Evolutionary conservation across 2,797 vertebrate genomes (phyloP), one percentile per base, ranked within the genome.

Genomic region (Centropyge bicolor): DNA sequence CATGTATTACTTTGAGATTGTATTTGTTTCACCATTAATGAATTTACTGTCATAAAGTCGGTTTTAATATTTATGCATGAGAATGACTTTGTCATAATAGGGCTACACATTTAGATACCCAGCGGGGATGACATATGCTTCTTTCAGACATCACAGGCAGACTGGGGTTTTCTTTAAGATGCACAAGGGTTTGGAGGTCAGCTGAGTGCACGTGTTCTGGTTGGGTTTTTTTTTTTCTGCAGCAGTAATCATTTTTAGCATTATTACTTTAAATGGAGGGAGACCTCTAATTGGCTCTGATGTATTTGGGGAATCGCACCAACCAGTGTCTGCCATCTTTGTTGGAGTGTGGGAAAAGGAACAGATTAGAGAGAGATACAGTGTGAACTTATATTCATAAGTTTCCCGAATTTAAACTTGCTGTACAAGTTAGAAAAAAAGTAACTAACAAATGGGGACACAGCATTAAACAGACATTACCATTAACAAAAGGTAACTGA

Each of bases 1-100:
- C 88, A 83, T 90, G 90, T 87, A 78, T 91, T 86, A 89, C 90
- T 91, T 86, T 84, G 69, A 86, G 79, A 92, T 89, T 93, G 89
- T 90, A 82, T 92, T 94, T 92, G 81, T 91, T 93, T 89, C 88
- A 89, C 76, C 61, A 85, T 90, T 92, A 94, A 95, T 92, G 81
- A 84, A 86, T 91, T 84, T 78, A 88, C 88, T 82, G 78, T 87
- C 82, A 75, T 75, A 60, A 79, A 86, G 74, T 88, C 68, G 54
- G 65, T 86, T 90, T 86, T 84, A 84, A 93, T 92, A 93, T 93
- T 87, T 64, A 93, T 80, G 82, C 81, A 52, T 38, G 69, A 82
- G 82, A 88, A 81, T 75, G 71, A 86, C 86, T 93, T 89, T 84
- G 83, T 91, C 88, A 78, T 75, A 84, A 86, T 81, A 59, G 70